Base-by-base conservation (phyloP, 2,797 vertebrate species). In the Artibeus lituratus region DNA sequence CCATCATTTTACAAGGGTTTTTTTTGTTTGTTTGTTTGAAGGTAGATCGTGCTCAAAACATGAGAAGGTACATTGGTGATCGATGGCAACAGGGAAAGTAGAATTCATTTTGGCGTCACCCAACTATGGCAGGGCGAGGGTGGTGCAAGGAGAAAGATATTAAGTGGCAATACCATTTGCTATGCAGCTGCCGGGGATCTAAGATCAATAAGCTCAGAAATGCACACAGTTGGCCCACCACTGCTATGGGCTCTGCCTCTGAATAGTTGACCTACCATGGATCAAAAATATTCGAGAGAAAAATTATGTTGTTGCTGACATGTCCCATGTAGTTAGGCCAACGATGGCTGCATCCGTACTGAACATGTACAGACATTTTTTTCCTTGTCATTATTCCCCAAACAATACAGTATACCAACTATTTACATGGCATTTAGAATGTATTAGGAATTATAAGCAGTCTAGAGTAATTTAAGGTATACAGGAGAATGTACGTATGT, bases 1-100 rank as follows among this genome's bases (percentile, higher is more conserved):
- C 57, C 10, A 7, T 53, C 15, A 35, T 93, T 85, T 94, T 87
- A 10, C 6, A 39, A 76, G 77, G 80, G 42, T 15, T 92, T 91
- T 44, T 59, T 55, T 96, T n/a, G n/a, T n/a, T n/a, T n/a, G n/a
- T n/a, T 77, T 89, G 55, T 59, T 83, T 74, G 67, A 92, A 94
- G 57, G 14, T n/a, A 35, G 5, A 29, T 72, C 42, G 32, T 70
- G 26, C 12, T 92, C 53, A 85, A 69, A 90, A 82, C 18, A 24
- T 92, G 86, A 39, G 22, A 55, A 83, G 10, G 18, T 74, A 37
- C 59, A 12, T 21, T 88, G 87, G 24, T 70, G 69, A 62, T 55
- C 85, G 85, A 29, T n/a, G 83, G 35, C 15, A 86, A 26, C 37
- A 55, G 44, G 67, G 88, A 80, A 85, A 35, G 42, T 62, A 67